These are phyloP conservation scores for Numida meleagris DNA, from an alignment of 2,113 vertebrate genomes.

Conservation along the genomic window DNA sequence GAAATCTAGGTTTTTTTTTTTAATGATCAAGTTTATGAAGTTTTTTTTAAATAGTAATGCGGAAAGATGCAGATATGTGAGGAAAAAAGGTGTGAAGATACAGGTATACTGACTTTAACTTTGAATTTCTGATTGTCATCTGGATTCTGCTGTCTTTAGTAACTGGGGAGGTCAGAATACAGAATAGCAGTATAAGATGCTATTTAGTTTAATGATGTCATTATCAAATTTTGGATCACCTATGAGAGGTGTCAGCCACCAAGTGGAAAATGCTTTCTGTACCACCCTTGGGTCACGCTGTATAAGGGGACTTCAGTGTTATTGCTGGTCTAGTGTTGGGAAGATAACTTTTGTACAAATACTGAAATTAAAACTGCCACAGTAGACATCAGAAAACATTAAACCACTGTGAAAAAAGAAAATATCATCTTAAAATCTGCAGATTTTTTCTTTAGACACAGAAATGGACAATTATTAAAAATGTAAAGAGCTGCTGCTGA, in stretches of 20 bases:
- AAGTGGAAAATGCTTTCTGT: background rate
- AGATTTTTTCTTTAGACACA: background rate
- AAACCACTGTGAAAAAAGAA: background rate
- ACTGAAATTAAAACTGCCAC: background rate
- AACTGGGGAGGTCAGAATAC: background rate
- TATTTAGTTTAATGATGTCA: background rate
- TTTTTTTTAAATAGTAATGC: background rate
- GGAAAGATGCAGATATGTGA: background rate
- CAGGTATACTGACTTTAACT: rapidly evolving
- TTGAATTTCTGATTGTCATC: background rate
- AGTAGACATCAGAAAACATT: background rate
- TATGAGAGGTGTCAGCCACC: background rate
- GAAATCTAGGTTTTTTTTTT: background rate
- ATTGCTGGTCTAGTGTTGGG: background rate
- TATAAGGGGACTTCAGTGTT: background rate
- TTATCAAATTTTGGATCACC: no score
- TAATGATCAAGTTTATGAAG: background rate
- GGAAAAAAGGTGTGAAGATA: background rate
- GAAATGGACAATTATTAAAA: background rate
- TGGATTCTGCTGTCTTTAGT: background rate
- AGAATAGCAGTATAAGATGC: background rate
- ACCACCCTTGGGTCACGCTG: background rate
- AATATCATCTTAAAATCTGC: background rate
- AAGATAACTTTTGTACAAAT: background rate
- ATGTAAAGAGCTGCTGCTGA: background rate